phyloP scores from a whole-genome alignment of 2,113 vertebrate species.

The Illadopsis cleaveri region DNA sequence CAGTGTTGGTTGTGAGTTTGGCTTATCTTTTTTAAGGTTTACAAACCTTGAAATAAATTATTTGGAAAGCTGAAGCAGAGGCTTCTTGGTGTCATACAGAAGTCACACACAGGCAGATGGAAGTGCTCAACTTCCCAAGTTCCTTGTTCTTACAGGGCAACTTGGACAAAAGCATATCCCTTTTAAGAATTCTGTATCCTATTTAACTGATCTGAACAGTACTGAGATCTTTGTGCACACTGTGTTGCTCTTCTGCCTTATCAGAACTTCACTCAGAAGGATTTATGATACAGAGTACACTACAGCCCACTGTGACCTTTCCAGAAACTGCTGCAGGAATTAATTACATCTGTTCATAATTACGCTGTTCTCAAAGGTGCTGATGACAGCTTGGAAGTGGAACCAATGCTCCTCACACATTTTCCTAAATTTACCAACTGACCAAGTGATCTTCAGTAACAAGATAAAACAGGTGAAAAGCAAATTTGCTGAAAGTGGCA shows the following conservation, averaged over 20 bases:
- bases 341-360: neutral
- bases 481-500: neutral
- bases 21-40: neutral
- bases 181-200: neutral
- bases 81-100: neutral
- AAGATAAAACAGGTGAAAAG: neutral
- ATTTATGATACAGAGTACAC: neutral
- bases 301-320: neutral
- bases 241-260: neutral
- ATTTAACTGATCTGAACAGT: neutral
- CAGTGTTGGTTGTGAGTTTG: neutral
- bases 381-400: neutral
- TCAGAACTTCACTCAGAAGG: neutral
- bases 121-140: neutral
- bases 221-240: too few species aligned
- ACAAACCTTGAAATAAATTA: neutral
- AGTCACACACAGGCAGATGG: neutral
- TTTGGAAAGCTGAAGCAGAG: neutral
- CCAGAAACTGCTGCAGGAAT: neutral
- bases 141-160: neutral
- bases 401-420: neutral
- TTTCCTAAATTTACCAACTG: neutral
- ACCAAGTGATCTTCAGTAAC: neutral
- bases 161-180: neutral
- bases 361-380: neutral